Percentiles rank a stretch among this genome's conserved stretches.
phyloP scores from a whole-genome alignment of 2,113 vertebrate genomes.

The Eptesicus fuscus region DNA sequence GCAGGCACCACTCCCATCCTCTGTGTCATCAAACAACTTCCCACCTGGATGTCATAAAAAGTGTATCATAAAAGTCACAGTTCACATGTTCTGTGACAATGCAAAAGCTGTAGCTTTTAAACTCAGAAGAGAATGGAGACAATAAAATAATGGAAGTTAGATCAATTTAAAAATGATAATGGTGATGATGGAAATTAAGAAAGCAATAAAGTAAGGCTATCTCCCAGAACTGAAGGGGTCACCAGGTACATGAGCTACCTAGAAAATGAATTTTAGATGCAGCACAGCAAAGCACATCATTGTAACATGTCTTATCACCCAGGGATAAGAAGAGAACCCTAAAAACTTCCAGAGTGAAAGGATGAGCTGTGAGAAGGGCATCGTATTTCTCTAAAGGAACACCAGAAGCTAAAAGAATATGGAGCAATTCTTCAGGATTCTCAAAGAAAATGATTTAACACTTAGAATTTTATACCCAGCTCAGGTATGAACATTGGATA shows the following conservation, averaged over 20 bases:
- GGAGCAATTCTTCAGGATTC: neutral
- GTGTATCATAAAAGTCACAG: neutral
- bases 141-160: neutral
- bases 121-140: neutral
- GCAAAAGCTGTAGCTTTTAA: neutral
- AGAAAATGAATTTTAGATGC: neutral
- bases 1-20: rapidly evolving
- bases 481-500: neutral
- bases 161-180: no score
- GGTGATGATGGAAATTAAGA: neutral
- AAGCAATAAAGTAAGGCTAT: neutral
- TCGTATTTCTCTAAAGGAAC: neutral
- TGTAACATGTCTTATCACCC: neutral
- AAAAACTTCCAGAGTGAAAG: neutral
- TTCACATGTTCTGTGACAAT: neutral
- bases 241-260: no score
- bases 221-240: no score
- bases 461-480: neutral
- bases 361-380: no score
- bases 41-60: no score
- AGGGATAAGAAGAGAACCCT: neutral
- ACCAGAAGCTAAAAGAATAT: neutral
- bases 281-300: rapidly evolving
- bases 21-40: rapidly evolving
- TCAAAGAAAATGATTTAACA: neutral